phyloP scores from a whole-genome alignment of 2,797 vertebrate genomes.

The Ficedula albicollis region DNA sequence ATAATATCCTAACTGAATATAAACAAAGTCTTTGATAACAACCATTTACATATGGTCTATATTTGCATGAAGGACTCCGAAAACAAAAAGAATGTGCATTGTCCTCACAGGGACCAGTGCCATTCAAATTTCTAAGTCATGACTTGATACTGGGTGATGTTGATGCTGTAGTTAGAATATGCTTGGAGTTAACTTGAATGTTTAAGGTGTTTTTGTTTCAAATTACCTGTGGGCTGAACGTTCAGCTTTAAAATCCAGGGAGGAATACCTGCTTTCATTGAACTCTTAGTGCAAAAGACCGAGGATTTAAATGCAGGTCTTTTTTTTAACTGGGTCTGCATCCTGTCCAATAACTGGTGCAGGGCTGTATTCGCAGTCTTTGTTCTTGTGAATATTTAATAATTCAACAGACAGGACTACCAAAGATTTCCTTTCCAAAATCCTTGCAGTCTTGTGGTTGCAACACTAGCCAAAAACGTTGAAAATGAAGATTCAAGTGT shows the following conservation, averaged over 20 bases:
- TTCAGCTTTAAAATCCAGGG: background rate
- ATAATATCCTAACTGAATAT: background rate
- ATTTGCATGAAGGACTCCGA: background rate
- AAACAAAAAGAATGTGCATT: background rate
- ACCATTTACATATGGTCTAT: background rate
- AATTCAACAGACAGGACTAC: background rate
- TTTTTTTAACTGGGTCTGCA: background rate
- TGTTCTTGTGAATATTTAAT: constrained; percentile 4
- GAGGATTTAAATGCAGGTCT: background rate
- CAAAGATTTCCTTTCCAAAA: background rate
- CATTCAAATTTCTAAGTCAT: background rate
- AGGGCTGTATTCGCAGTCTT: background rate
- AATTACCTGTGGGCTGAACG: background rate
- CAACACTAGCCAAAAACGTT: background rate
- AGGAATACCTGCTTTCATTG: background rate
- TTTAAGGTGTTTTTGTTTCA: background rate
- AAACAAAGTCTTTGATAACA: background rate
- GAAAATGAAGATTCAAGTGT: background rate
- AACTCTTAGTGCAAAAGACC: background rate
- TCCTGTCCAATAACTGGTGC: background rate
- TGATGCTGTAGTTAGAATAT: background rate
- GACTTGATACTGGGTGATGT: background rate
- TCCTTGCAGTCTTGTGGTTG: background rate
- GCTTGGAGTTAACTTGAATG: too few species aligned
- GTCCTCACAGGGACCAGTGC: background rate